A percentile compares a stretch with the other conserved stretches of the same genome.
These are phyloP conservation scores for Danaus plexippus DNA, from an alignment of 1,140 invertebrate species.

Conservation along the genomic window DNA sequence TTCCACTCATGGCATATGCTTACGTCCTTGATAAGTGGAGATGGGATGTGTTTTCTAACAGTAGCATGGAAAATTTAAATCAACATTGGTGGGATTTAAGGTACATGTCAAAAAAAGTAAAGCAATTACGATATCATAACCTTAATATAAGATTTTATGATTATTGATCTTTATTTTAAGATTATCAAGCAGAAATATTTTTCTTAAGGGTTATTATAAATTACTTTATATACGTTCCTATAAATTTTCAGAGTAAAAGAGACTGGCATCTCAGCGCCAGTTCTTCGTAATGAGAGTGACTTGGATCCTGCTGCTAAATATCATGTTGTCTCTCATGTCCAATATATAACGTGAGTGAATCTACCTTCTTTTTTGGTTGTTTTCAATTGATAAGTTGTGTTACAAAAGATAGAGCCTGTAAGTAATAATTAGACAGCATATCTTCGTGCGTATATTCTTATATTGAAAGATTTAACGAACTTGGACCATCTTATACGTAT, in stretches of 20 bases:
- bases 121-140: constrained; percentile 2
- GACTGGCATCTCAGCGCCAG: constrained; percentile 68
- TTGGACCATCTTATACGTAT: too few relatives aligned
- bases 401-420: too few relatives aligned
- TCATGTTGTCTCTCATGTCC: constrained; percentile 75
- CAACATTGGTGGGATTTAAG: constrained; percentile 76
- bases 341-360: constrained; percentile 75
- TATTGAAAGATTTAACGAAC: too few relatives aligned
- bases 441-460: too few relatives aligned
- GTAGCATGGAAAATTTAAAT: constrained; percentile 69
- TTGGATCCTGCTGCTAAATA: constrained; percentile 79
- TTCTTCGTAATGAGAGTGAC: constrained; percentile 65
- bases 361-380: constrained; percentile 4
- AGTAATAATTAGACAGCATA: too few relatives aligned
- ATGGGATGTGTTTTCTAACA: constrained; percentile 74
- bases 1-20: constrained; percentile 75
- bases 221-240: background rate
- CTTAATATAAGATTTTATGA: constrained; percentile 5
- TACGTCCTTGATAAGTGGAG: constrained; percentile 73
- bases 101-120: constrained; percentile 48
- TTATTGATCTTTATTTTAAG: too few relatives aligned
- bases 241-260: constrained; percentile 37
- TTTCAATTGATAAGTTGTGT: too few relatives aligned
- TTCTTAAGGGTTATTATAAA: background rate
- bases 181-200: background rate